Evolutionary conservation across 2,888 invertebrate genomes (phyloP), one percentile per base, ranked within the genome.

Genomic region (Diploptera punctata): DNA sequence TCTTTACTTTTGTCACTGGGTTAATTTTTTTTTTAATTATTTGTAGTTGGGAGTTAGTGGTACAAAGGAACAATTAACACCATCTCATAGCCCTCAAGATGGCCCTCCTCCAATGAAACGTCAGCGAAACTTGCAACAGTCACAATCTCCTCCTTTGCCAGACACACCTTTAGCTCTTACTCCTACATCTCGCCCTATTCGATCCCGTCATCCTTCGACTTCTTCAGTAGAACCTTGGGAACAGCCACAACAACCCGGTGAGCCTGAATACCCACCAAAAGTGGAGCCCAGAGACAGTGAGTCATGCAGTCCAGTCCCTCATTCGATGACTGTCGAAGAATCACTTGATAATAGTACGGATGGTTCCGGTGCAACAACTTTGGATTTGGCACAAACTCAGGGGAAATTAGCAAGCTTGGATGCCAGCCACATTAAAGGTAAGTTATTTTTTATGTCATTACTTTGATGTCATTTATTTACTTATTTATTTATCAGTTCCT

Each of bases 391-490:
- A 24, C 70, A 72, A 24, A 49, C 43, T 33, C 72, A 72, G 62
- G 60, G 62, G 43, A 70, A 60, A 10, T 29, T 71, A 16, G 33
- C 72, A 54, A 29, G 52, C 13, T 54, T 68, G 19, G 76, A 76
- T 31, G 67, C 67, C 21, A 73, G 62, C n/a, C 76, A 76, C 19
- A 29, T 74, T 13, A 75, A 75, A 75, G 76, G 76, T 76, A 69
- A 52, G 73, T 33, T 33, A 33, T 33, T 33, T 10, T 33, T 5
- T n/a, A n/a, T n/a, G n/a, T n/a, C n/a, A n/a, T n/a, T n/a, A n/a
- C n/a, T n/a, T n/a, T n/a, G n/a, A n/a, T n/a, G n/a, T n/a, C n/a
- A n/a, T n/a, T n/a, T n/a, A n/a, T n/a, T n/a, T n/a, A n/a, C n/a
- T n/a, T n/a, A n/a, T n/a, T n/a, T n/a, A n/a, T n/a, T n/a, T n/a